Conservation (phyloP, 2,113 vertebrate species). For the Spheniscus mendiculus region DNA sequence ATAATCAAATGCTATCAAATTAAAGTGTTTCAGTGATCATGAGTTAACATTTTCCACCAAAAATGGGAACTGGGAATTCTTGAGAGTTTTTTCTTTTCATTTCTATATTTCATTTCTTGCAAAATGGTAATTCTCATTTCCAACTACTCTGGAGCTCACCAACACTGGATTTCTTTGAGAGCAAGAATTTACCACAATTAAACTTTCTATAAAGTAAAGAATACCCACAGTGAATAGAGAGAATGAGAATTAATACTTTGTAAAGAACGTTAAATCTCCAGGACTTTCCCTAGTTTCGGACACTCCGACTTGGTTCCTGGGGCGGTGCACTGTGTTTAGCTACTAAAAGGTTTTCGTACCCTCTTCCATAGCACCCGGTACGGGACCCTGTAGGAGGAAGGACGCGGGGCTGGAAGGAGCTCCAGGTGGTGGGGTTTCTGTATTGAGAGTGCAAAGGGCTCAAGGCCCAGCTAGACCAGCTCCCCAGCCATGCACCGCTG, state of each 20-base stretch:
- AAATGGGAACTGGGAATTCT: not conserved
- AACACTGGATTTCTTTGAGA: not conserved
- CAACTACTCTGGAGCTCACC: not conserved
- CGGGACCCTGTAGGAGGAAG: not conserved
- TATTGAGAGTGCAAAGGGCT: not conserved
- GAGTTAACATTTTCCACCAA: not conserved
- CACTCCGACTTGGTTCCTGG: not conserved
- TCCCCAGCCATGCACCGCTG: accelerated
- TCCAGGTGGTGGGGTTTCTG: not conserved
- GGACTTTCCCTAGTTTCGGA: not conserved
- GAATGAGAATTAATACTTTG: not conserved
- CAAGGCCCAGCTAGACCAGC: not conserved
- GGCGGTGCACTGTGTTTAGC: not conserved
- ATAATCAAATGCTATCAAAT: not conserved
- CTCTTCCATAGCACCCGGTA: accelerated
- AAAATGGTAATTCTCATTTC: not conserved
- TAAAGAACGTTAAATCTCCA: not conserved
- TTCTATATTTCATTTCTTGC: not conserved
- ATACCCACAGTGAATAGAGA: not conserved
- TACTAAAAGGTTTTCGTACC: not conserved
- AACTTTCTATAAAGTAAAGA: not conserved
- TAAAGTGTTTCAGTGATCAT: not conserved
- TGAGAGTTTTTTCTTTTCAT: not conserved
- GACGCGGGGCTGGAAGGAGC: accelerated
- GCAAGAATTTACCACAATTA: not conserved